phyloP scores from a whole-genome alignment of 1,140 invertebrate species.

The Stegodyphus dumicola region DNA sequence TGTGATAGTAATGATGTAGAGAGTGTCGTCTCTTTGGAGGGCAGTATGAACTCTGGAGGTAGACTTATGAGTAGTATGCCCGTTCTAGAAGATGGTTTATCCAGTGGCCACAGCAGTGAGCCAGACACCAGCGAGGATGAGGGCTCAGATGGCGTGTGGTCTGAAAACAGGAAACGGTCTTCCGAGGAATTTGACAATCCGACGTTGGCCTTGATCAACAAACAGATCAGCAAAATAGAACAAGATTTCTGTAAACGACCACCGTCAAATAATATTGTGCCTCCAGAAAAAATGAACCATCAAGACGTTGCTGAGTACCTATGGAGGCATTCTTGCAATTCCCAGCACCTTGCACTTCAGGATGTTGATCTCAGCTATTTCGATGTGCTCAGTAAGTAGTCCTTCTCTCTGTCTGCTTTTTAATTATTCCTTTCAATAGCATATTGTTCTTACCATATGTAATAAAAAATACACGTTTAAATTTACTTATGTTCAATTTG shows the following conservation, averaged over 20 bases:
- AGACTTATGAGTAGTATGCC: conserved; percentile 79
- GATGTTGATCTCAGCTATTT: conserved; percentile 60
- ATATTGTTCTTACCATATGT: too few relatives aligned
- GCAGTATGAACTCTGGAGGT: conserved; percentile 66
- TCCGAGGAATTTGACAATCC: conserved; percentile 63
- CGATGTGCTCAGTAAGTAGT: conserved; percentile 58
- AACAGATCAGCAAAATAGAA: conserved; percentile 80
- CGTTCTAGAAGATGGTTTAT: conserved; percentile 91
- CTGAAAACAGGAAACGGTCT: conserved; percentile 19
- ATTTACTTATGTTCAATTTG: too few relatives aligned
- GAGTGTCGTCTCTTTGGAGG: conserved; percentile 73
- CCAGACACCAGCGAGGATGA: conserved; percentile 72
- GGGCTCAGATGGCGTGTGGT: conserved; percentile 25
- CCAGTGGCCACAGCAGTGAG: conserved; percentile 89
- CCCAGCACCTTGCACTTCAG: conserved; percentile 42
- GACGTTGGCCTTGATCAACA: conserved; percentile 77
- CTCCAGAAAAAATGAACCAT: conserved; percentile 31
- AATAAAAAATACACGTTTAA: too few relatives aligned
- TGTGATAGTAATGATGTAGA: conserved; percentile 91
- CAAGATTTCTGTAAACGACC: conserved; percentile 76
- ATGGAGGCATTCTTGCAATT: conserved; percentile 51
- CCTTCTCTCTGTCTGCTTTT: neutral
- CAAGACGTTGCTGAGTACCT: conserved; percentile 52
- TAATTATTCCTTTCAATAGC: too few relatives aligned
- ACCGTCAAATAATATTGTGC: conserved; percentile 65